A percentile compares a stretch with the other conserved stretches of the same genome.
These are phyloP conservation scores for Apodemia hepburni DNA, from an alignment of 2,888 invertebrate species.

Conservation along the genomic window DNA sequence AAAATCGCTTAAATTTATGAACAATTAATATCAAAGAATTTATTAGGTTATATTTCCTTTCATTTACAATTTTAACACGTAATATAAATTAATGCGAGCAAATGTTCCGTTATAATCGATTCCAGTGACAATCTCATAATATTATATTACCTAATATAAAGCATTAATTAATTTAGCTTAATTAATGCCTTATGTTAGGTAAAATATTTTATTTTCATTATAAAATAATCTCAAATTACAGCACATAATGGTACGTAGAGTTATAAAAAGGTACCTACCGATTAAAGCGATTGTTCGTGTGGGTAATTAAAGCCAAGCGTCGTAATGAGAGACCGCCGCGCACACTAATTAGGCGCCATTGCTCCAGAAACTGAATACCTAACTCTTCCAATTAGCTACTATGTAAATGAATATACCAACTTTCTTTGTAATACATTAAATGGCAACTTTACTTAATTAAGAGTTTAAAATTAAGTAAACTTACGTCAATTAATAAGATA, in stretches of 20 bases:
- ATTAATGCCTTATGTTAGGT: background rate
- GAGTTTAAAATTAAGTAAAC: conserved; percentile 10
- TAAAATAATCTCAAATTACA: conserved; percentile 10
- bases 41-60: background rate
- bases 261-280: conserved; percentile 29
- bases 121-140: background rate
- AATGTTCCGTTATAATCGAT: background rate
- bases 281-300: conserved; percentile 47
- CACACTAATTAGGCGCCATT: conserved; percentile 60
- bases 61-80: background rate
- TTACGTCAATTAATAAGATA: background rate
- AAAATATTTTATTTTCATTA: conserved; percentile 1
- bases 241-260: conserved; percentile 15
- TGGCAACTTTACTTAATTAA: conserved; percentile 1
- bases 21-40: background rate
- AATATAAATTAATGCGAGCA: background rate
- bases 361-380: conserved; percentile 58
- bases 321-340: conserved; percentile 55
- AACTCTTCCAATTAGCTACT: conserved; percentile 60
- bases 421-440: conserved; percentile 18
- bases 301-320: conserved; percentile 57
- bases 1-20: no score
- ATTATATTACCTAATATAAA: background rate
- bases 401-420: conserved; percentile 35
- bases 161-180: background rate